Conservation (phyloP, 2,113 vertebrate species). For the Papio anubis region DNA sequence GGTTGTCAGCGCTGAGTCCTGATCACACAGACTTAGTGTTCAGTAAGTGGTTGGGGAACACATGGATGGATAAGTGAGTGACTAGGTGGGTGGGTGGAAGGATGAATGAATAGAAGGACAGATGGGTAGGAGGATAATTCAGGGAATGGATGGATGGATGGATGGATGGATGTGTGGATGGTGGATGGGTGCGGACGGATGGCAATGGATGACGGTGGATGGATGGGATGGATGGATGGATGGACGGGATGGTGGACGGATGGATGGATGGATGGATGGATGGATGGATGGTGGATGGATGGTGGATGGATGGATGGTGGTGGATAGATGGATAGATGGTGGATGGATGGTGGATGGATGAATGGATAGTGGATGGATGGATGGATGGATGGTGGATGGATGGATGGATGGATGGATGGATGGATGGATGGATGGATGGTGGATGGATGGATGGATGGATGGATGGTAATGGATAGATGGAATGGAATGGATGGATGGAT, state of each 20-base stretch:
- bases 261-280: no score
- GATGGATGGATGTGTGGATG: no score
- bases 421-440: not conserved
- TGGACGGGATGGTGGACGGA: not conserved
- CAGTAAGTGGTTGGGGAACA: not conserved
- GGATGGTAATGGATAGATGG: not conserved
- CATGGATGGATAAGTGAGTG: accelerated
- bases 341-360: no score
- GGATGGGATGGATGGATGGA: not conserved
- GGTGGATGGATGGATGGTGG: no score
- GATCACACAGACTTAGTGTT: no score
- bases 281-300: accelerated
- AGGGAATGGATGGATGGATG: no score
- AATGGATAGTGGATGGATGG: not conserved
- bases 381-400: not conserved
- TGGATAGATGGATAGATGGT: no score
- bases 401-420: no score
- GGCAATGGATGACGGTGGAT: not conserved
- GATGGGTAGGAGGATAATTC: no score
- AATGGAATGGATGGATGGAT: accelerated
- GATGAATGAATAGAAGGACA: no score
- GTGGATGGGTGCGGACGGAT: not conserved
- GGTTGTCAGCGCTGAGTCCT: accelerated
- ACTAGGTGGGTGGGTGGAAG: not conserved
- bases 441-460: not conserved